phyloP scores from a whole-genome alignment of 2,888 invertebrate genomes.

The Lithophane ornitopus region DNA sequence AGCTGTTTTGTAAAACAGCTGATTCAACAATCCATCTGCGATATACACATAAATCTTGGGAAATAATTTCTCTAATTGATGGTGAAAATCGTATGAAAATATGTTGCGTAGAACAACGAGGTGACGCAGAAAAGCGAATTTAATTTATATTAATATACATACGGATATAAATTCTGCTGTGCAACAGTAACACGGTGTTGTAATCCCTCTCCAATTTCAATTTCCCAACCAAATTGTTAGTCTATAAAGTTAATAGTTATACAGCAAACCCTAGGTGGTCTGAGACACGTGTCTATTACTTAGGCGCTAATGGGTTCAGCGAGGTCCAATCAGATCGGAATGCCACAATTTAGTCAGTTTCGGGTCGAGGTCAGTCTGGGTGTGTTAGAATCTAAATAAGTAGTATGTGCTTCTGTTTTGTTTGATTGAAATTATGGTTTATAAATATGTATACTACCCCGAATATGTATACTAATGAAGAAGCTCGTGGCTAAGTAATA shows the following conservation, averaged over 20 bases:
- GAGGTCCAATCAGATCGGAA: conserved; percentile 38
- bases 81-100: no score
- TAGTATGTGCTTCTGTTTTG: not conserved
- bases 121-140: no score
- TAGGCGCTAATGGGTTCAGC: conserved; percentile 31
- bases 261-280: conserved; percentile 41
- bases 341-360: conserved; percentile 41
- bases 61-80: no score
- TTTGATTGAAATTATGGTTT: no score
- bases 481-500: no score
- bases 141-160: no score
- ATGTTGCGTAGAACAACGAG: no score
- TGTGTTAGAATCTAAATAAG: conserved; percentile 38
- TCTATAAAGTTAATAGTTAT: conserved; percentile 8
- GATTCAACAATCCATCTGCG: no score
- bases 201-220: conserved; percentile 16
- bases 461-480: no score
- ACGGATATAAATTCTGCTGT: not conserved
- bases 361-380: conserved; percentile 29
- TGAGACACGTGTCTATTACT: conserved; percentile 35
- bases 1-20: no score
- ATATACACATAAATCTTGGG: no score
- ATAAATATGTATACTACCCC: no score
- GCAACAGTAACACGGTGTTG: conserved; percentile 3
- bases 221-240: conserved; percentile 23